These are phyloP conservation scores for Tryphoninae sp. DNA, from an alignment of 2,888 invertebrate genomes.

Conservation along the genomic window DNA sequence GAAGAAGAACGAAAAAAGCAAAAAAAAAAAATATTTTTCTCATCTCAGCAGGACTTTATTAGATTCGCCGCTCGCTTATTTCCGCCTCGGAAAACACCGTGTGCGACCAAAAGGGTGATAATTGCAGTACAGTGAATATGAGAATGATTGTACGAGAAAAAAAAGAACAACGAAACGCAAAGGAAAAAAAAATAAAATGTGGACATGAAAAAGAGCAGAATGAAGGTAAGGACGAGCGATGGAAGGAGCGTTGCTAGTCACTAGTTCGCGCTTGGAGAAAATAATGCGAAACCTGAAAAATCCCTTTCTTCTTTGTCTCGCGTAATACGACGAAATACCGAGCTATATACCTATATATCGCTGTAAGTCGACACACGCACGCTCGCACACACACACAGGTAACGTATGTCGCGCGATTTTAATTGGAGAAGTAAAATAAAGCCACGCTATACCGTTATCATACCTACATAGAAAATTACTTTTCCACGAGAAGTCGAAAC, in stretches of 20 bases:
- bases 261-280: slow-evolving; percentile 24
- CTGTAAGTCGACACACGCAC: slow-evolving; percentile 12
- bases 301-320: slow-evolving; percentile 2
- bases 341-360: too few species aligned
- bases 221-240: slow-evolving; percentile 8
- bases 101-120: neutral
- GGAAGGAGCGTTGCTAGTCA: neutral
- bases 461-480: too few species aligned
- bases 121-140: neutral
- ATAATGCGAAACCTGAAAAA: slow-evolving; percentile 19
- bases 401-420: slow-evolving; percentile 14
- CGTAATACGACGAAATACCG: slow-evolving; percentile 16
- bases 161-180: neutral
- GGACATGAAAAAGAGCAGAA: neutral
- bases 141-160: neutral
- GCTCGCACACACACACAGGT: neutral
- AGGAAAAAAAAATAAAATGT: neutral
- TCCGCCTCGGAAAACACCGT: slow-evolving; percentile 4
- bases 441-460: too few species aligned
- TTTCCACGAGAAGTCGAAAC: too few species aligned
- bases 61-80: neutral
- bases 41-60: slow-evolving; percentile 9
- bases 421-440: neutral
- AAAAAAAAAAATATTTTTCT: neutral
- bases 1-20: neutral